Conservation (phyloP, 1,140 invertebrate genomes). For the Chymomyza costata region DNA sequence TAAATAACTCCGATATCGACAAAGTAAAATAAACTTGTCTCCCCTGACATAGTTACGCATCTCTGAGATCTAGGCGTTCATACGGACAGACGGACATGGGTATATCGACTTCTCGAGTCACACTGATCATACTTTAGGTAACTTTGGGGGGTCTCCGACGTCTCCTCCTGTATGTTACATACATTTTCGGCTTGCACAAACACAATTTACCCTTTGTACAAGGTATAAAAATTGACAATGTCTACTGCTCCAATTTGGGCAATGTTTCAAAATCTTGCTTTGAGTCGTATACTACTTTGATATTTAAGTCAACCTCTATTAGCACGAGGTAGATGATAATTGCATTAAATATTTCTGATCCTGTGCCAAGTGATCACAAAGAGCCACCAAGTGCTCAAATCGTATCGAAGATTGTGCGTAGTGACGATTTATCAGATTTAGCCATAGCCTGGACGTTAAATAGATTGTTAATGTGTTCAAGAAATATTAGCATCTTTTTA, state of each 20-base stretch:
- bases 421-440: background rate
- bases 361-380: background rate
- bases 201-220: too few relatives aligned
- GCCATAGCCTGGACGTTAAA: background rate
- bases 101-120: too few relatives aligned
- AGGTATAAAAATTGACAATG: constrained; percentile 1
- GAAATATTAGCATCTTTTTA: constrained; percentile 16
- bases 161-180: too few relatives aligned
- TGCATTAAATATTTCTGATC: background rate
- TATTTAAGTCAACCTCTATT: constrained; percentile 8
- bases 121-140: too few relatives aligned
- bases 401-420: background rate
- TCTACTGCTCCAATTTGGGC: background rate
- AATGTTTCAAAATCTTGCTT: constrained; percentile 1
- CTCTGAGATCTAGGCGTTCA: too few relatives aligned
- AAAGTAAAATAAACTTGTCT: too few relatives aligned
- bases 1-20: too few relatives aligned
- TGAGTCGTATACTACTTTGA: constrained; percentile 3
- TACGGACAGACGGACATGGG: too few relatives aligned
- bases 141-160: too few relatives aligned
- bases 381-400: background rate
- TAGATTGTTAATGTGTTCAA: constrained; percentile 5
- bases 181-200: too few relatives aligned
- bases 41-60: too few relatives aligned
- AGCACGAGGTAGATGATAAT: constrained; percentile 7